Base-by-base conservation (phyloP, 2,888 invertebrate species). In the Agapostemon virescens region DNA sequence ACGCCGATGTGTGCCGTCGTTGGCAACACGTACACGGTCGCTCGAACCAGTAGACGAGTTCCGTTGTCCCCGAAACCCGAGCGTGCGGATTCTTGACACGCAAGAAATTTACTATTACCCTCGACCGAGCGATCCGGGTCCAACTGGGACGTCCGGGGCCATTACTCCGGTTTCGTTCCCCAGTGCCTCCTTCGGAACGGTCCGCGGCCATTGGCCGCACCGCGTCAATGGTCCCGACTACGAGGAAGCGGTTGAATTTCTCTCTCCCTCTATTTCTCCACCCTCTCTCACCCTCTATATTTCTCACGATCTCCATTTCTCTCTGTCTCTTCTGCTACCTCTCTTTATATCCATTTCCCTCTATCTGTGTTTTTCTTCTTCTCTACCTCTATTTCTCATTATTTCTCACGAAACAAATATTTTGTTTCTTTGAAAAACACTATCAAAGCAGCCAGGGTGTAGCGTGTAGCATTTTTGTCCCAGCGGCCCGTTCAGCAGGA, bases 121-220 rank as follows among this genome's bases (percentile, higher is more conserved):
- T 81, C 76, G 77, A 84, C 64, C 77, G 67, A 45, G 36, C 42
- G 40, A 55, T 9, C 20, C n/a, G 38, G 69, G 33, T 83, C 77
- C 74, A 84, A 86, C 71, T 79, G 77, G 86, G 70, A 69, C 84
- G 74, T 63, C 45, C 52, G 40, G 83, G 74, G 75, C 33, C 82
- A 58, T 86, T 86, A 84, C 74, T 83, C 84, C 75, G 79, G 63
- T 86, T 86, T 73, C 77, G 68, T 72, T 55, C 1, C n/a, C n/a
- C 26, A 30, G 17, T 30, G 30, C 20, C 58, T 30, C 58, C 26
- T 26, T 20, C n/a, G 49, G 49, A 49, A n/a, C 2, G 67, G n/a
- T 42, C n/a, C 38, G 69, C 15, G 61, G 64, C 68, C 74, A 55
- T 72, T 45, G 69, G 15, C 45, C 71, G 66, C 36, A 15, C 26